Percentiles rank a stretch among this genome's conserved stretches.
Conservation (phyloP, 2,888 invertebrate species). For the Cosmorhoe ocellata region DNA sequence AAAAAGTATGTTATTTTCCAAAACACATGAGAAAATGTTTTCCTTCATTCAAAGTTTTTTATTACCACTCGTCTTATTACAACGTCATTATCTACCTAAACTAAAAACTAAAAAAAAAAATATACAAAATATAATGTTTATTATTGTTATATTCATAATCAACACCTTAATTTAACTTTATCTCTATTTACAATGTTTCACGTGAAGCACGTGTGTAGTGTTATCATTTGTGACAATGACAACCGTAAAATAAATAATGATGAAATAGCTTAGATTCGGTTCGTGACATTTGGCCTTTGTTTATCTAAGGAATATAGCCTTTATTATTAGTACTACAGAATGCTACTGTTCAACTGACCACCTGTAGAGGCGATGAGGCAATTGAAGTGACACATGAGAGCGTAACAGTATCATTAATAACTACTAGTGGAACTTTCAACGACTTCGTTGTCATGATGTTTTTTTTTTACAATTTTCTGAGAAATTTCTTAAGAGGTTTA, state of each 20-base stretch:
- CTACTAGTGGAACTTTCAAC: too few species aligned
- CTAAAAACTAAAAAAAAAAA: too few species aligned
- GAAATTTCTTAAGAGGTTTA: too few species aligned
- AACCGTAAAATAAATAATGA: not conserved
- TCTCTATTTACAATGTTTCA: constrained; percentile 1
- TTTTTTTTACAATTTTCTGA: too few species aligned
- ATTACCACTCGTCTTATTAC: not conserved
- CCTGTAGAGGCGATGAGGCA: not conserved
- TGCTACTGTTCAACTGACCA: constrained; percentile 6
- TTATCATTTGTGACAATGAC: not conserved
- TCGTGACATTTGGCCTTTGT: constrained; percentile 11
- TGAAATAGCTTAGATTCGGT: constrained; percentile 2
- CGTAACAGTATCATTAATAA: too few species aligned
- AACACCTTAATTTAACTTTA: not conserved
- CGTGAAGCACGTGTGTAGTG: constrained; percentile 1
- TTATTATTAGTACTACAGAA: constrained; percentile 5
- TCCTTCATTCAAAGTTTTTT: not conserved
- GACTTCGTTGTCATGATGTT: too few species aligned
- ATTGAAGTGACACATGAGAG: not conserved
- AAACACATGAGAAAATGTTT: not conserved
- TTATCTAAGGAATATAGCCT: constrained; percentile 5
- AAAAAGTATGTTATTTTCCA: too few species aligned
- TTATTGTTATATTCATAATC: not conserved
- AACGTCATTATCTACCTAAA: too few species aligned
- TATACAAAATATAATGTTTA: too few species aligned